phyloP scores from a whole-genome alignment of 2,797 vertebrate genomes.

The Amblyopsis hoosieri region DNA sequence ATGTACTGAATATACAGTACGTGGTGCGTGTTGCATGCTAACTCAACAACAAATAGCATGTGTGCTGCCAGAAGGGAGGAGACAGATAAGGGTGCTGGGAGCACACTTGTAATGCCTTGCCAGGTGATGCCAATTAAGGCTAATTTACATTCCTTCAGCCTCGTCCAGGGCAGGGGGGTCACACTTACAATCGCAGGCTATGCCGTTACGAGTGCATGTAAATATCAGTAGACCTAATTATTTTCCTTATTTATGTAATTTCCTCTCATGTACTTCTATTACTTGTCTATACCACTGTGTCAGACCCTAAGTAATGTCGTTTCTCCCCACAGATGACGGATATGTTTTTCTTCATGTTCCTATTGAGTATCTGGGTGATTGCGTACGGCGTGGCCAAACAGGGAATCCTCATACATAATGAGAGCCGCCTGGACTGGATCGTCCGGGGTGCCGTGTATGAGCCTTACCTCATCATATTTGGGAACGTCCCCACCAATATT shows the following conservation, averaged over 20 bases:
- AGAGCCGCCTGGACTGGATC: slow-evolving; percentile 89
- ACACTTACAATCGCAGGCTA: no score
- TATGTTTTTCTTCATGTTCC: slow-evolving; percentile 98
- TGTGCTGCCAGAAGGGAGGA: no score
- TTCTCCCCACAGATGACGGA: slow-evolving; percentile 87
- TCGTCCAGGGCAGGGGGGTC: no score
- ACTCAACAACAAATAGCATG: no score
- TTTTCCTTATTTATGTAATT: not conserved
- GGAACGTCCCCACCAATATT: slow-evolving; percentile 87
- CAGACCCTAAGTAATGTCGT: not conserved
- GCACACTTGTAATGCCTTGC: no score
- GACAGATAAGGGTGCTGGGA: no score
- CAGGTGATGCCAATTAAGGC: no score
- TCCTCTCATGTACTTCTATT: not conserved
- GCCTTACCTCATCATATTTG: slow-evolving; percentile 94
- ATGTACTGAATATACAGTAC: no score
- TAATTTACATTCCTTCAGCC: no score
- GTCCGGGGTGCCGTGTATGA: slow-evolving; percentile 90
- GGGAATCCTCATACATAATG: slow-evolving; percentile 93
- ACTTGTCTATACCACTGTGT: not conserved
- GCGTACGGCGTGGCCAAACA: slow-evolving; percentile 97
- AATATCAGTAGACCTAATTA: no score
- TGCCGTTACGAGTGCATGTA: no score
- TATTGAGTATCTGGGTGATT: slow-evolving; percentile 95
- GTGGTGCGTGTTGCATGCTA: no score